Evolutionary conservation across 2,797 vertebrate genomes (phyloP).

Genomic region (Octomys mimax): DNA sequence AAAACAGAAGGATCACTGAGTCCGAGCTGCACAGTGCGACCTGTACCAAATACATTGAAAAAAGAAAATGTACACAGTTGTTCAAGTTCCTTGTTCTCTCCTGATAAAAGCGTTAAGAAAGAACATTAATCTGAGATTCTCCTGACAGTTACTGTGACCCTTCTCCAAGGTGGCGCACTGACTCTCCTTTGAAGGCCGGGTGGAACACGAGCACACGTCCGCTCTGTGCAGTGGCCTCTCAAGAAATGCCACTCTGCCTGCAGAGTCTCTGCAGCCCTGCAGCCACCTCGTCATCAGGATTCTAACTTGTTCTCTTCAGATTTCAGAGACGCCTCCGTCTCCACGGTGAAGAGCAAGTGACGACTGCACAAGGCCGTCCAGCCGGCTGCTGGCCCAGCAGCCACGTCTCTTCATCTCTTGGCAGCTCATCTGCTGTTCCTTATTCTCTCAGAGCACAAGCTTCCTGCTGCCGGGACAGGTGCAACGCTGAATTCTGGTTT

Average conservation of each 20-base stretch:
- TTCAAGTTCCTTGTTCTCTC: background rate
- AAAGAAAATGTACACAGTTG: background rate
- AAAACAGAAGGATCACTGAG: no score
- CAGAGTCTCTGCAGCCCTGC: constrained; percentile 35
- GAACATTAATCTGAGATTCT: background rate
- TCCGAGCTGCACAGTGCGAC: no score
- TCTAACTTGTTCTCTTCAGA: constrained; percentile 77
- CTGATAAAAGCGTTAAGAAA: background rate
- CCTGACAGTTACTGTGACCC: background rate
- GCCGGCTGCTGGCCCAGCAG: constrained; percentile 73
- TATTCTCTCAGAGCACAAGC: constrained; percentile 57
- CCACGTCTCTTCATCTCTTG: constrained; percentile 74
- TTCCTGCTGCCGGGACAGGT: constrained; percentile 65
- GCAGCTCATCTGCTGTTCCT: constrained; percentile 62
- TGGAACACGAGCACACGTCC: constrained; percentile 9
- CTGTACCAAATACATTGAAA: no score
- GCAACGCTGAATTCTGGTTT: constrained; percentile 51
- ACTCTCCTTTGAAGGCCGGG: constrained; percentile 23
- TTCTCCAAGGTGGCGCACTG: background rate
- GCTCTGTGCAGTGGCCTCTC: constrained; percentile 24
- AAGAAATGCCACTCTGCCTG: constrained; percentile 39
- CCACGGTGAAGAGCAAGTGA: constrained; percentile 70
- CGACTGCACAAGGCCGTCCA: constrained; percentile 75
- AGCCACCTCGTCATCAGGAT: constrained; percentile 71
- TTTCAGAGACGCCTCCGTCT: constrained; percentile 56